phyloP scores from a whole-genome alignment of 2,113 vertebrate species.

The Pipra filicauda region DNA sequence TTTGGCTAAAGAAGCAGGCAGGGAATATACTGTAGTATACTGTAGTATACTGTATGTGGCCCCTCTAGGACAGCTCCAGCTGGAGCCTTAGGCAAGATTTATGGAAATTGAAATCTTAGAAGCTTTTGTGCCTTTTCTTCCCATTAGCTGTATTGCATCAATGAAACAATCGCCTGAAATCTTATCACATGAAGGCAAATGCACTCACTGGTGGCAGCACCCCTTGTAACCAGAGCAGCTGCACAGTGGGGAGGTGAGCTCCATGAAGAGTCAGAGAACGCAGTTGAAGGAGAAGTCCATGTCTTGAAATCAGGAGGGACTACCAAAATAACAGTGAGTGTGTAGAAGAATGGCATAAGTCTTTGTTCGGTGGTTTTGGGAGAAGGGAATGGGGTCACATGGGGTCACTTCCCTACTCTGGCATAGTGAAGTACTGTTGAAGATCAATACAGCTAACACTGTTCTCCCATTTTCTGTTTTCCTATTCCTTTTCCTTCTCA shows the following conservation, averaged over 20 bases:
- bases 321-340: not conserved
- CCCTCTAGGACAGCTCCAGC: slow-evolving; percentile 52
- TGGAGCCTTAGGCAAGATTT: slow-evolving; percentile 62
- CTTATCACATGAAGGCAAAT: slow-evolving; percentile 10
- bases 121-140: not conserved
- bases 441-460: not conserved
- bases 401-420: not conserved
- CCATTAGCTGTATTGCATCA: not conserved
- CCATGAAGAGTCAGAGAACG: not conserved
- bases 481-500: not conserved
- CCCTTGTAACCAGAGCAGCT: not conserved
- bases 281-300: not conserved
- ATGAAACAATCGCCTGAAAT: not conserved
- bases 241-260: not conserved
- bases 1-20: slow-evolving; percentile 45
- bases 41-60: slow-evolving; percentile 44
- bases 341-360: not conserved
- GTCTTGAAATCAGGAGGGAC: not conserved
- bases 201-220: not conserved
- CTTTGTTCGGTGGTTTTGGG: not conserved
- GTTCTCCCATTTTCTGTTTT: not conserved
- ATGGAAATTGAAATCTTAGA: slow-evolving; percentile 52
- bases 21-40: slow-evolving; percentile 52
- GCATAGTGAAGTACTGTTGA: not conserved
- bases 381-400: not conserved